Evolutionary conservation across 2,797 vertebrate genomes (phyloP).

Genomic region (Nothura maculosa): DNA sequence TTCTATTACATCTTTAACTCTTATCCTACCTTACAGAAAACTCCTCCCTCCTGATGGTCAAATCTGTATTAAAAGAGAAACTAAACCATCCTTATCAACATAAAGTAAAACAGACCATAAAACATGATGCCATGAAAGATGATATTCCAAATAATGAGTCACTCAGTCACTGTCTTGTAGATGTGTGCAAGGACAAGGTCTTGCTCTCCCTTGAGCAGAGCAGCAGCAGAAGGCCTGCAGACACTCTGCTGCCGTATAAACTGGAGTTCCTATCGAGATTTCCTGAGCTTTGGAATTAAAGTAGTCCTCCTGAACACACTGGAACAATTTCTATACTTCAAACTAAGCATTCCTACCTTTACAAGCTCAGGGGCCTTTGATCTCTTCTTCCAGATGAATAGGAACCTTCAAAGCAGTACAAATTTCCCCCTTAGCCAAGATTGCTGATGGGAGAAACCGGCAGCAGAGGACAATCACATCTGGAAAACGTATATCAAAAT

Average conservation of each 20-base stretch:
- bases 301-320: not conserved
- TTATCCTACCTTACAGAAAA: not conserved
- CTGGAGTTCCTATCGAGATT: not conserved
- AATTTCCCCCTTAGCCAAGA: not conserved
- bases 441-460: not conserved
- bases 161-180: not conserved
- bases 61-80: not conserved
- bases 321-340: not conserved
- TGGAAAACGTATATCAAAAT: not conserved
- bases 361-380: not conserved
- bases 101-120: not conserved
- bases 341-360: not conserved
- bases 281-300: not conserved
- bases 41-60: not conserved
- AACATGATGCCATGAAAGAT: not conserved
- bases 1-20: not conserved
- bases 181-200: fast-evolving
- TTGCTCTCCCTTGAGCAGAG: fast-evolving
- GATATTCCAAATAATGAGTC: not conserved
- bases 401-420: not conserved
- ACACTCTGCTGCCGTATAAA: not conserved
- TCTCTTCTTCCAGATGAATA: not conserved
- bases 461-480: not conserved
- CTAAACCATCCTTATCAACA: not conserved
- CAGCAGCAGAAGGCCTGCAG: fast-evolving